These are phyloP conservation scores for Aculops lycopersici DNA, from an alignment of 1,140 invertebrate genomes.

Conservation along the genomic window DNA sequence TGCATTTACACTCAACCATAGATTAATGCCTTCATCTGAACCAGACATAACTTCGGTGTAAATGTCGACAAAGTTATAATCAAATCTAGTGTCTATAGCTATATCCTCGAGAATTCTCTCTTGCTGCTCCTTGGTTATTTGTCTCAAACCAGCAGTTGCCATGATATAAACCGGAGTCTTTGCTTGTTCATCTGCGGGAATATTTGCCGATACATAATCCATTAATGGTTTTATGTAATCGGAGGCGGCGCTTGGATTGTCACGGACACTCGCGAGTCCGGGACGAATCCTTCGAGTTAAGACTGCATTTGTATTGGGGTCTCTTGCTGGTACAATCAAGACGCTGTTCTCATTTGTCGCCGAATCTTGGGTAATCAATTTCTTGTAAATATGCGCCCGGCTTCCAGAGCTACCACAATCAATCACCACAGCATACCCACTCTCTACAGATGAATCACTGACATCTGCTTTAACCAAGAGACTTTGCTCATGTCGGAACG, in stretches of 20 bases:
- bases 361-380: constrained; percentile 20
- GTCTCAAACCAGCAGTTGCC: constrained; percentile 24
- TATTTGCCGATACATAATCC: constrained; percentile 18
- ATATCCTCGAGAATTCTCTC: constrained; percentile 19
- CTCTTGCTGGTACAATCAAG: constrained; percentile 17
- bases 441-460: too few species aligned
- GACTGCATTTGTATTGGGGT: constrained; percentile 15
- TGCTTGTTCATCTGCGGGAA: constrained; percentile 18
- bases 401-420: constrained; percentile 25
- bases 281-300: constrained; percentile 21
- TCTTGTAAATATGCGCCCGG: constrained; percentile 21
- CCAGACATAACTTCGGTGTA: constrained; percentile 23
- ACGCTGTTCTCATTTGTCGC: constrained; percentile 19
- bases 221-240: constrained; percentile 17
- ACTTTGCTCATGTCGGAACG: too few species aligned
- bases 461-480: too few species aligned
- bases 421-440: constrained; percentile 25
- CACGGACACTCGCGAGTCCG: constrained; percentile 18
- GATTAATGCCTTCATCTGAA: constrained; percentile 24
- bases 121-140: constrained; percentile 16
- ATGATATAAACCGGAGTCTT: constrained; percentile 22
- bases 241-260: constrained; percentile 18
- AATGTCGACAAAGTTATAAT: constrained; percentile 18
- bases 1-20: constrained; percentile 22
- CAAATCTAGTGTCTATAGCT: constrained; percentile 16